Evolutionary conservation across 2,797 vertebrate species (phyloP), one percentile per base, ranked within the genome.

Genomic region (Cossypha polioptera): DNA sequence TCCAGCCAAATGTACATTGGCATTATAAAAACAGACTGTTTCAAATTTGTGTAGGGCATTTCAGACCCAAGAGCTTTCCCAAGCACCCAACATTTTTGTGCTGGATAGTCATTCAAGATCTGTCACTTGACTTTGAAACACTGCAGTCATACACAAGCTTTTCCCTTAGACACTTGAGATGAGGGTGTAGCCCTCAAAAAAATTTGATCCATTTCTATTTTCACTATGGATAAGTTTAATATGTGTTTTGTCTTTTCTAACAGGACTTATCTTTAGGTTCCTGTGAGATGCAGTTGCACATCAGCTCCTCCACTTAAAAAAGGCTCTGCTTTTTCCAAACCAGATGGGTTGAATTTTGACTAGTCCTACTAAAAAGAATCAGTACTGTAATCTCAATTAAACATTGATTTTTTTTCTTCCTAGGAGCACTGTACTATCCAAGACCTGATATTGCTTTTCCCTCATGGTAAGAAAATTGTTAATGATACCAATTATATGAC

Each of bases 401-500:
- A 92, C 53, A 76, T 78, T 75, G 86, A 69, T 94, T 97, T 93
- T 11, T 36, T 86, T 14, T 66, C 74, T 96, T 95, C 82, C 69
- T 82, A 96, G 61, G 51, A 94, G 63, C 48, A 73, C 24, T 75
- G 43, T 86, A 75, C n/a, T 86, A 84, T 94, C 76, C 89, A 91
- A 89, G 50, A 95, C 77, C 24, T 14, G 0, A 55, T 88, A 93
- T 80, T 78, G 42, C 8, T 96, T 95, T 95, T 96, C 67, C 76
- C 90, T 74, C 72, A 62, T 63, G 57, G 51, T 10, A 5, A 85
- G 90, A 95, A 96, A 93, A 67, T 24, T 75, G 40, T 79, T 95
- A 94, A 95, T 83, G 33, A 94, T 73, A 85, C 29, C 66, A 97
- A 94, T 94, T 93, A 95, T 87, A 67, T 93, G 63, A 78, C 84